Conservation (phyloP, 1,140 invertebrate species). For the Eupristina koningsbergeri region DNA sequence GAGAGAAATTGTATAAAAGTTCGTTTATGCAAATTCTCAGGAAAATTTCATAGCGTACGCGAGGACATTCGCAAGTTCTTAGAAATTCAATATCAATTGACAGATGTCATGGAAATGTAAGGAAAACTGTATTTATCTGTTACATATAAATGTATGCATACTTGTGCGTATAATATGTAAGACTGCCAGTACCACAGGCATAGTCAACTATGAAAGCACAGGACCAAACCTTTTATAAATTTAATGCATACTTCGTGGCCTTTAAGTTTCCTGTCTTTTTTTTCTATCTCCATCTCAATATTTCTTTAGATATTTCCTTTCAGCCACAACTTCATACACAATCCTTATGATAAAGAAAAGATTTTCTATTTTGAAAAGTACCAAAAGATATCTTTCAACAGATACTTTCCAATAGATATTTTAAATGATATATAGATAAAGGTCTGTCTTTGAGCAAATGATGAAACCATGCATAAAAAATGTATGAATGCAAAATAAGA, state of each 20-base stretch:
- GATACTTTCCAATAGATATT: background rate
- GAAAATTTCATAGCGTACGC: background rate
- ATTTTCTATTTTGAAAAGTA: background rate
- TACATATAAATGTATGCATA: too few relatives aligned
- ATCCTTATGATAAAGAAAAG: background rate
- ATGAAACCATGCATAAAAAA: background rate
- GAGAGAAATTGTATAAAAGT: background rate
- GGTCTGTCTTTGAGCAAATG: background rate
- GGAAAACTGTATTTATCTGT: too few relatives aligned
- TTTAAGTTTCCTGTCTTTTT: background rate
- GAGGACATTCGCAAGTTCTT: background rate
- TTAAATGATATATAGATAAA: background rate
- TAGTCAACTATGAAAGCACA: background rate
- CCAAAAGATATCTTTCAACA: constrained; percentile 29
- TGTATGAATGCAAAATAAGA: background rate
- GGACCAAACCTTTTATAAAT: constrained; percentile 14
- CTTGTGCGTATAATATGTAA: background rate
- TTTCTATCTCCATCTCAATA: background rate
- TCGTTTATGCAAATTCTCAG: constrained; percentile 22
- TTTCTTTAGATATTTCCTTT: too few relatives aligned
- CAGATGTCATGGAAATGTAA: too few relatives aligned
- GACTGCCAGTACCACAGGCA: background rate
- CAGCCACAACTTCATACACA: background rate
- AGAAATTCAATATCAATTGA: constrained; percentile 45
- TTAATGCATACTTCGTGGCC: background rate